phyloP scores from a whole-genome alignment of 2,797 vertebrate genomes.

The Rhinophrynus dorsalis region DNA sequence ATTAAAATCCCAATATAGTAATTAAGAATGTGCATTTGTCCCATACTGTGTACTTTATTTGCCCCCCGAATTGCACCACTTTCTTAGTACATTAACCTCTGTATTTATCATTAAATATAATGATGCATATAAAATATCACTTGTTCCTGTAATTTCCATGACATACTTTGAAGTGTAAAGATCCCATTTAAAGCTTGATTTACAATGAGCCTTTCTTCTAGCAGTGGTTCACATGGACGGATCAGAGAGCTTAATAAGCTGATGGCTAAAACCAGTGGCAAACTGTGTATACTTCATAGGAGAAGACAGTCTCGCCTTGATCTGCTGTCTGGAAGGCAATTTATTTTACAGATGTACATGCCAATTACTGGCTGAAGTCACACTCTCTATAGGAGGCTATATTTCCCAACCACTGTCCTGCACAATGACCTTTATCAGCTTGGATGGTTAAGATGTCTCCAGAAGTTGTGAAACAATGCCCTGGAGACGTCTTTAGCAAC shows the following conservation, averaged over 20 bases:
- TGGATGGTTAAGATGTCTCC: too few relatives aligned
- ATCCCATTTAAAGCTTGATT: neutral
- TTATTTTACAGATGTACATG: neutral
- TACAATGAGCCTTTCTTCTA: neutral
- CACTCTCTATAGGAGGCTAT: neutral
- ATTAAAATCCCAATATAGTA: too few relatives aligned
- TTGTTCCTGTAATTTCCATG: constrained; percentile 26
- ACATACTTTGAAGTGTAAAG: constrained; percentile 13
- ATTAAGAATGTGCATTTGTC: too few relatives aligned
- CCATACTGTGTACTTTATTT: too few relatives aligned
- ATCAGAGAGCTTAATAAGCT: neutral
- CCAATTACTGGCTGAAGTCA: neutral
- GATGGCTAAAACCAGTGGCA: neutral
- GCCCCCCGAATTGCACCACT: too few relatives aligned
- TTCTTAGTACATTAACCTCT: too few relatives aligned
- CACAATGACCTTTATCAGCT: too few relatives aligned
- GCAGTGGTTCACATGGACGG: neutral
- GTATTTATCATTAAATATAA: too few relatives aligned
- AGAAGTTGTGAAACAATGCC: too few relatives aligned
- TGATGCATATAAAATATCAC: constrained; percentile 17
- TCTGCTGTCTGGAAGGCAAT: neutral
- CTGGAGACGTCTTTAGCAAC: too few relatives aligned
- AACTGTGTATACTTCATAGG: neutral
- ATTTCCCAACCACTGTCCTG: neutral
- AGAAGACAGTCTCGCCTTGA: constrained; percentile 2